A percentile compares a stretch with the other conserved stretches of the same genome.
Conservation (phyloP, 2,797 vertebrate genomes). For the Capromys pilorides region DNA sequence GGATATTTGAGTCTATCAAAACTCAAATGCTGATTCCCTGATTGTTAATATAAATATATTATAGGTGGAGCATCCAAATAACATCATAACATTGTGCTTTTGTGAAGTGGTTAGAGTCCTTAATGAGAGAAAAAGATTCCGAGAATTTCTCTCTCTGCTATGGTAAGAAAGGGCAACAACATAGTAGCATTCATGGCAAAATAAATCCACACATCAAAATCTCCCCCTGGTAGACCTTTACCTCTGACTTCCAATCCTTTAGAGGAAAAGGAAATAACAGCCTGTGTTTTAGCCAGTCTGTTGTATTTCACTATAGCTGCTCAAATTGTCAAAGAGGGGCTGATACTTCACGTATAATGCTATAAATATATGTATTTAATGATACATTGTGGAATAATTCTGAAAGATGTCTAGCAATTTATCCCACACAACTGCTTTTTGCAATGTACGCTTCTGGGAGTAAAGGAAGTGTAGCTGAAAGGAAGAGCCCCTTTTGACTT, state of each 20-base stretch:
- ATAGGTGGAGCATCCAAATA: neutral
- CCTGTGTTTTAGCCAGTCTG: neutral
- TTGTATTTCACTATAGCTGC: neutral
- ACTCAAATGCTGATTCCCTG: neutral
- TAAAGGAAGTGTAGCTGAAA: neutral
- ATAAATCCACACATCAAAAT: neutral
- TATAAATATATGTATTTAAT: neutral
- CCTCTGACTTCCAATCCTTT: neutral
- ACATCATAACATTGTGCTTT: neutral
- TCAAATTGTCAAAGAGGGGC: neutral
- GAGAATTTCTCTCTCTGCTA: neutral
- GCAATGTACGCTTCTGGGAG: neutral
- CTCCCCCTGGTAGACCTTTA: no score
- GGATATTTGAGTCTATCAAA: neutral
- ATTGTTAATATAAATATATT: neutral
- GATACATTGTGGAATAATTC: neutral
- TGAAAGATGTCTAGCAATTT: neutral
- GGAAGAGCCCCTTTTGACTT: neutral
- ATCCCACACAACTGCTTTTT: neutral
- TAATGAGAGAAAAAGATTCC: neutral
- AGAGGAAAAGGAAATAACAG: neutral
- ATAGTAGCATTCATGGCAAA: neutral
- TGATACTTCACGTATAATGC: neutral
- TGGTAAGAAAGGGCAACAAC: neutral
- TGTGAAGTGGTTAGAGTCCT: neutral